Evolutionary conservation across 1,140 invertebrate genomes (phyloP).

Genomic region (Macrobrachium nipponense): DNA sequence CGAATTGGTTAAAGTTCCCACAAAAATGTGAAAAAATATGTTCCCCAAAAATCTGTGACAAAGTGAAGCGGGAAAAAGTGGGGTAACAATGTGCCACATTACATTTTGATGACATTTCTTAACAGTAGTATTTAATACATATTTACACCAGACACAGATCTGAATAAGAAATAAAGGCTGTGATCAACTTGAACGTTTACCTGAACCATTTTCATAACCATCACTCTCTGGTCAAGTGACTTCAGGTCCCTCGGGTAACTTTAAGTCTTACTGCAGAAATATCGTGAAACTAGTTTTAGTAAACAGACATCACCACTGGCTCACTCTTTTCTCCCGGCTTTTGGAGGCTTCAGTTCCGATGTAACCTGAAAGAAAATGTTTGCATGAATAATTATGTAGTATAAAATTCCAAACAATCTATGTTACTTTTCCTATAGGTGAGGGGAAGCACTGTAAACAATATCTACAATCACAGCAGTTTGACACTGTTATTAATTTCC

Average conservation of each 20-base stretch:
- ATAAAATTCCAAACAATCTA: not conserved
- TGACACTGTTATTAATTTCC: too few relatives aligned
- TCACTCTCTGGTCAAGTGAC: constrained; percentile 83
- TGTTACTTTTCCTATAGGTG: too few relatives aligned
- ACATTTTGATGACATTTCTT: not conserved
- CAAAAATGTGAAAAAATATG: too few relatives aligned
- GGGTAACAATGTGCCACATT: too few relatives aligned
- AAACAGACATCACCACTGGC: constrained; percentile 91
- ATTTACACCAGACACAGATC: too few relatives aligned
- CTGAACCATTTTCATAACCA: constrained; percentile 87
- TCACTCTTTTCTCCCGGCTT: constrained; percentile 77
- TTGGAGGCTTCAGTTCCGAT: constrained; percentile 65
- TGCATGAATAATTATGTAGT: not conserved
- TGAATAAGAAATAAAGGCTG: not conserved
- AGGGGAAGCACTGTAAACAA: too few relatives aligned
- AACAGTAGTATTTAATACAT: not conserved
- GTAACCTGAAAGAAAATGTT: constrained; percentile 35
- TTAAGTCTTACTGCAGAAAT: constrained; percentile 93
- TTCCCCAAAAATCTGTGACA: too few relatives aligned
- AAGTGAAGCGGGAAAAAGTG: too few relatives aligned
- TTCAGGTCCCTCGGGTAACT: constrained; percentile 88
- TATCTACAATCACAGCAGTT: too few relatives aligned
- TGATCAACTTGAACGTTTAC: constrained; percentile 66
- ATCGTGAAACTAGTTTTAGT: constrained; percentile 82
- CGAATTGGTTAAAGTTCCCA: too few relatives aligned